Base-by-base conservation (phyloP, 1,140 invertebrate species). In the Bradysia coprophila region DNA sequence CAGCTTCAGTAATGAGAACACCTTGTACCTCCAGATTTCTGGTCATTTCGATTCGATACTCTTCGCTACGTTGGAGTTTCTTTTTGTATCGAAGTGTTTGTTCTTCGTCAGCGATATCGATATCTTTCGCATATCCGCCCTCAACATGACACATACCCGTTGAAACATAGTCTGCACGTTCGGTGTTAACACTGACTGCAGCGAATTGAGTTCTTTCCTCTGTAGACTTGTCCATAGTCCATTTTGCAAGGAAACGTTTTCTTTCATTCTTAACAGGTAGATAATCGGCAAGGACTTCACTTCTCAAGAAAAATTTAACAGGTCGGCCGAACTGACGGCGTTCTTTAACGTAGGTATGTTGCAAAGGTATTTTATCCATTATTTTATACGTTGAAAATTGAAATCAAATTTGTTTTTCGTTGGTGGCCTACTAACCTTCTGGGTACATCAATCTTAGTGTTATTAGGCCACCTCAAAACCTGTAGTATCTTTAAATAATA, bases 101-200 rank as follows among this genome's bases (percentile, higher is more conserved):
- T 54, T 96, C 91, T 44, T 81, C 71, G 56, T 95, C 90, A 28
- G 74, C 67, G 37, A 73, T 66, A 54, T 92, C 91, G 18, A 96
- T 72, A 54, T 95, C 90, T 58, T 84, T 86, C 8, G 92, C 90
- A 91, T 91, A 96, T 8, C 91, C 92, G 40, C 92, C 92, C 67
- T 96, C 92, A 2, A 71, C 71, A 57, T 96, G 92, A 51, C 80
- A 80, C 62, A 93, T 78, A 9, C 83, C 77, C 43, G 65, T 64
- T 19, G 76, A 57, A 6, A 56, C 55, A 38, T 49, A 54, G n/a
- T 56, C 47, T 20, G 63, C 50, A 52, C 58, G 57, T 21, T 63
- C 61, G 19, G 68, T 71, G 49, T 69, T 69, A 45, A 78, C 73
- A 62, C 73, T 69, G 50, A 75, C 75, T 42, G 67, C 60, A 0